Evolutionary conservation across 1,140 invertebrate genomes (phyloP), one percentile per base, ranked within the genome.

Genomic region (Oryctes rhinoceros): DNA sequence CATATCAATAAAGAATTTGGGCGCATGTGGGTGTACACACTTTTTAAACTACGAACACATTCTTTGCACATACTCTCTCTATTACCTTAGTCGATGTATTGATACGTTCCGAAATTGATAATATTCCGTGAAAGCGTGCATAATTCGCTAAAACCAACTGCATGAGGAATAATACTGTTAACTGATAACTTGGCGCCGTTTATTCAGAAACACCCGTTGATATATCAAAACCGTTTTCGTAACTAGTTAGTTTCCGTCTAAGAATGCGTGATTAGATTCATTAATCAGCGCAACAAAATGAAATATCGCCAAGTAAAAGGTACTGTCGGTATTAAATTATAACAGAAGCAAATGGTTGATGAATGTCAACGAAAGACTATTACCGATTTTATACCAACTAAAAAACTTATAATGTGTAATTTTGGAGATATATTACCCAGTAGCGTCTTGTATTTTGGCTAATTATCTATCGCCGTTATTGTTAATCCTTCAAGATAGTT

Each of bases 141-240:
- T 62, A 62, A 62, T 18, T 6, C 4, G 53, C 53, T 15, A 62
- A 62, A 62, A 62, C 7, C 53, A 62, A 62, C 15, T 62, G 13
- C 5, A n/a, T 20, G 53, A 15, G 53, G 53, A 62, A 62, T 62
- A 62, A 18, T 18, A 62, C 7, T 20, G 53, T 62, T 4, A 62
- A 62, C 53, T 62, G 53, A 62, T 62, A 62, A 15, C 20, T 18
- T 18, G 53, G 53, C 53, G 53, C 53, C 53, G 13, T 62, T n/a
- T 62, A 62, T 62, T 62, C 53, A 62, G 53, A 7, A 62, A 62
- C 13, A 62, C 15, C 13, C 20, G 53, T 7, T 20, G 53, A 5
- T 62, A 62, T 62, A 20, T 10, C 20, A 5, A 53, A 62, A 62
- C 53, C 15, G 13, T 62, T 62, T 62, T 62, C 53, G 20, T 18